phyloP scores from a whole-genome alignment of 2,888 invertebrate genomes.

The Stenodera caucasica region DNA sequence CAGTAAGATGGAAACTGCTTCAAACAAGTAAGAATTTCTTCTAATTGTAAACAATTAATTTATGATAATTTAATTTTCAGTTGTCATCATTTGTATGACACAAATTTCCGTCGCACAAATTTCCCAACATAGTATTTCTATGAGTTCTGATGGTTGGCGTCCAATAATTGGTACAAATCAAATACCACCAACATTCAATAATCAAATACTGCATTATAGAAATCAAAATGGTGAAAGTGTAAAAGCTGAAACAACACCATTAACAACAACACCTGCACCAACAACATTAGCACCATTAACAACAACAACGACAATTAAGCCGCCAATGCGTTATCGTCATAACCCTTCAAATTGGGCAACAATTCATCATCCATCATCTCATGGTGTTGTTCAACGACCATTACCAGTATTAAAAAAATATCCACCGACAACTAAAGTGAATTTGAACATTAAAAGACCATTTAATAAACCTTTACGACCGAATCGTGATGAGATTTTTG shows the following conservation, averaged over 20 bases:
- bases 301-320: slow-evolving; percentile 14
- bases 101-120: neutral
- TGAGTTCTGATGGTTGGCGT: slow-evolving; percentile 65
- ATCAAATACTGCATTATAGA: slow-evolving; percentile 37
- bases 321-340: slow-evolving; percentile 5
- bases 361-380: slow-evolving; percentile 7
- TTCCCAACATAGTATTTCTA: slow-evolving; percentile 53
- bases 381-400: slow-evolving; percentile 4
- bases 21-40: slow-evolving; percentile 32
- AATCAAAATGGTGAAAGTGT: slow-evolving; percentile 41
- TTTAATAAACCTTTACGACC: slow-evolving; percentile 42
- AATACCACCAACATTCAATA: neutral
- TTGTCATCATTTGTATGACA: neutral
- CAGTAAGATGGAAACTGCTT: slow-evolving; percentile 41
- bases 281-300: slow-evolving; percentile 25
- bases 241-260: slow-evolving; percentile 32
- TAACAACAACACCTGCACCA: slow-evolving; percentile 23
- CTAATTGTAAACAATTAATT: neutral
- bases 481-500: slow-evolving; percentile 50
- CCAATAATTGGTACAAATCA: slow-evolving; percentile 59
- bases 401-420: slow-evolving; percentile 2
- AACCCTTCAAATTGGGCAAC: slow-evolving; percentile 17
- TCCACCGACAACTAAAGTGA: slow-evolving; percentile 21
- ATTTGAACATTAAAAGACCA: slow-evolving; percentile 20
- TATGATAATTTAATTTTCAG: neutral